phyloP scores from a whole-genome alignment of 2,797 vertebrate genomes.

The Mycteria americana region DNA sequence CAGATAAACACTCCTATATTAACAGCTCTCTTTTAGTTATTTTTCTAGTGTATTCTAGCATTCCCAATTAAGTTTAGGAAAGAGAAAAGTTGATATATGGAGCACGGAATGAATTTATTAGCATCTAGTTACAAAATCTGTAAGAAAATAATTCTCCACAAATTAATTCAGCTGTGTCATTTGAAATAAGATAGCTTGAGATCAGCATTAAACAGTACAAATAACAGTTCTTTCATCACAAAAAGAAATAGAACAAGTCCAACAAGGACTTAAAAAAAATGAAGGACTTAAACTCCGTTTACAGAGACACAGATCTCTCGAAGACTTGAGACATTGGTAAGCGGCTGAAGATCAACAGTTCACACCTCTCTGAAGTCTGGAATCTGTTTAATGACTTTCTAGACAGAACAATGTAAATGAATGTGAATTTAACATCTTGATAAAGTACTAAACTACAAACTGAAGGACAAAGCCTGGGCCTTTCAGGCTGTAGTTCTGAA shows the following conservation, averaged over 20 bases:
- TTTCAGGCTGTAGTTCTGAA: background rate
- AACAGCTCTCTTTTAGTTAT: background rate
- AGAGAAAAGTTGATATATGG: background rate
- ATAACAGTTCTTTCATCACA: background rate
- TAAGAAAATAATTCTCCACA: background rate
- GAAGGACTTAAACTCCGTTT: background rate
- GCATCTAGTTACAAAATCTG: background rate
- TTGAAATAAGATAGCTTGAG: background rate
- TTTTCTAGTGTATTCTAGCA: background rate
- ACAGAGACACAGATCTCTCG: background rate
- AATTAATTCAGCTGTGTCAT: background rate
- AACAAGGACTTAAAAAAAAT: background rate
- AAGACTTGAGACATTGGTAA: background rate
- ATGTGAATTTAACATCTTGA: background rate
- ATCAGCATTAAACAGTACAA: background rate
- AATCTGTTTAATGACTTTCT: background rate
- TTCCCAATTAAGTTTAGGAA: background rate
- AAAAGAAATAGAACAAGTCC: background rate
- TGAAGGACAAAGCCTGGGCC: background rate
- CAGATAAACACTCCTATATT: background rate
- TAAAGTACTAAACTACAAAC: background rate
- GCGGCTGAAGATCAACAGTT: background rate
- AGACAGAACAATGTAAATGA: background rate
- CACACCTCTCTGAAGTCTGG: background rate
- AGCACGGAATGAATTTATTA: background rate